These are phyloP conservation scores for Apotomis turbidana DNA, from an alignment of 2,888 invertebrate genomes.

Conservation along the genomic window DNA sequence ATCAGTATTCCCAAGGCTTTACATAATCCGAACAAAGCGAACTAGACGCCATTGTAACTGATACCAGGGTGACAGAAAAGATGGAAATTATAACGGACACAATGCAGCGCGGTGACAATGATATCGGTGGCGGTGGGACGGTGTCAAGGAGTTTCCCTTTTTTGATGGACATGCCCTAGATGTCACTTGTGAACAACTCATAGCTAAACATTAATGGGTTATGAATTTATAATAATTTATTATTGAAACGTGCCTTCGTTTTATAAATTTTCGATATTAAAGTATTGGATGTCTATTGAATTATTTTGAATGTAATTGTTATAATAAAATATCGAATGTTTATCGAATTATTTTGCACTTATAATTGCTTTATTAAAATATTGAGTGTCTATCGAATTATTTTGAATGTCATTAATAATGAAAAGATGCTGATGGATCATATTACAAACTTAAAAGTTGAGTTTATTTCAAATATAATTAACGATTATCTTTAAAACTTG, in stretches of 20 bases:
- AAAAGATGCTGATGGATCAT: too few relatives aligned
- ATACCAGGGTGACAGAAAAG: slow-evolving; percentile 43
- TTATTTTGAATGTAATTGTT: not conserved
- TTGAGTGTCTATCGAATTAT: too few relatives aligned
- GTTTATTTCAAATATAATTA: too few relatives aligned
- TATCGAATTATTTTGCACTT: too few relatives aligned
- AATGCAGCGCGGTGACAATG: slow-evolving; percentile 62
- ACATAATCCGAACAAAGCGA: slow-evolving; percentile 26
- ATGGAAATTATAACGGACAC: slow-evolving; percentile 53
- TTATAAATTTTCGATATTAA: not conserved
- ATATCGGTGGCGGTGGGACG: slow-evolving; percentile 49
- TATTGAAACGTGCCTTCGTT: not conserved
- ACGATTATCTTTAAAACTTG: too few relatives aligned
- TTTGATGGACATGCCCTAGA: slow-evolving; percentile 59
- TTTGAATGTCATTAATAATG: too few relatives aligned
- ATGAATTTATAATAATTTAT: not conserved
- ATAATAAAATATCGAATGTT: too few relatives aligned
- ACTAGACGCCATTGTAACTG: slow-evolving; percentile 29
- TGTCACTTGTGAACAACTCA: slow-evolving; percentile 47
- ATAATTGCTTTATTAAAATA: too few relatives aligned
- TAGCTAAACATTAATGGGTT: too few relatives aligned
- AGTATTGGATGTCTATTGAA: not conserved
- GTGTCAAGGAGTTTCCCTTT: slow-evolving; percentile 72
- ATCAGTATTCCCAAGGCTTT: slow-evolving; percentile 19
- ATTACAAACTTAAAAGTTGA: too few relatives aligned